phyloP scores from a whole-genome alignment of 2,888 invertebrate genomes.

The Punctoribates punctum region DNA sequence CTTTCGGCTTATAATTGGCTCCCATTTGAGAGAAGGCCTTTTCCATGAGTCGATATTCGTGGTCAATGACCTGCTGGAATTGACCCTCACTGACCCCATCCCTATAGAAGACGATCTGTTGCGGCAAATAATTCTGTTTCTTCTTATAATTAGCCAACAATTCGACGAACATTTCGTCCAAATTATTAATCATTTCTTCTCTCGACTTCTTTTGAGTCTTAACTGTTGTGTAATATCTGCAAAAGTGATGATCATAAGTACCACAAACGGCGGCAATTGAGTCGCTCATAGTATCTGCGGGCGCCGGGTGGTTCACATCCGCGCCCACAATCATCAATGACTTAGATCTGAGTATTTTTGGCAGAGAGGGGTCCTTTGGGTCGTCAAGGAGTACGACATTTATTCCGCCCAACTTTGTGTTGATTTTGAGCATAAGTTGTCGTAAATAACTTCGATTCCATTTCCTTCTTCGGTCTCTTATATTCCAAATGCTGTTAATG shows the following conservation, averaged over 20 bases:
- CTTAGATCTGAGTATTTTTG: slow-evolving; percentile 55
- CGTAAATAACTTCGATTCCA: slow-evolving; percentile 31
- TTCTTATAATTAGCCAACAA: slow-evolving; percentile 63
- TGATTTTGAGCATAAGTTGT: slow-evolving; percentile 51
- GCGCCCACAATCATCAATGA: slow-evolving; percentile 77
- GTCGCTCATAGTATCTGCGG: slow-evolving; percentile 63
- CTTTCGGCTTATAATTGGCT: slow-evolving; percentile 64
- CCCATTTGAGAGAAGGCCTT: slow-evolving; percentile 64
- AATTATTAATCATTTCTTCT: slow-evolving; percentile 70
- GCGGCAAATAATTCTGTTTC: slow-evolving; percentile 57
- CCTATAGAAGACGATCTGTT: slow-evolving; percentile 66
- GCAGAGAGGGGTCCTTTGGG: slow-evolving; percentile 32
- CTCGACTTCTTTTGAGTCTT: slow-evolving; percentile 68
- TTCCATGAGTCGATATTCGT: slow-evolving; percentile 58
- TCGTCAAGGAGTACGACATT: slow-evolving; percentile 48
- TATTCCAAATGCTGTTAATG: slow-evolving; percentile 44
- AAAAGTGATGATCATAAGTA: slow-evolving; percentile 62
- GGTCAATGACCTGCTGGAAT: slow-evolving; percentile 61
- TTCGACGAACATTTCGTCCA: slow-evolving; percentile 64
- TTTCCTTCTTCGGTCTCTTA: slow-evolving; percentile 45
- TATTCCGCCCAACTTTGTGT: slow-evolving; percentile 53
- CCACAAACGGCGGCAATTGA: slow-evolving; percentile 68
- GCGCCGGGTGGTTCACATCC: slow-evolving; percentile 87
- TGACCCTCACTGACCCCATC: slow-evolving; percentile 87
- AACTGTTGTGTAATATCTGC: slow-evolving; percentile 53